Evolutionary conservation across 2,113 vertebrate genomes (phyloP).

Genomic region (Odontophorus gujanensis): DNA sequence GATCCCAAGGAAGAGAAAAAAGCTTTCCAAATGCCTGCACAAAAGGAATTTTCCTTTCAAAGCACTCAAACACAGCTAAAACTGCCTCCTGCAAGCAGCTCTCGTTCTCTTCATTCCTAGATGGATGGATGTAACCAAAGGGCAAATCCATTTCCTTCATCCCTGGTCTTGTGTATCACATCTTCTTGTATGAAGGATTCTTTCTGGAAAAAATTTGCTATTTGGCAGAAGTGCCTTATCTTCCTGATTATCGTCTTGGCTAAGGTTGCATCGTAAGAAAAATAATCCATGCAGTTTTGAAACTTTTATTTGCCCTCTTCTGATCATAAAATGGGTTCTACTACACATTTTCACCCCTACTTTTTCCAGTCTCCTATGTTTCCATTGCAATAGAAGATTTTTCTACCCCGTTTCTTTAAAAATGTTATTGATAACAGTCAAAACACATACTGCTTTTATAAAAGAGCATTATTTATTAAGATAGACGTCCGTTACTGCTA

Average conservation of each 20-base stretch:
- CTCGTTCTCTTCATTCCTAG: neutral
- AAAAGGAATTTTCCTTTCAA: neutral
- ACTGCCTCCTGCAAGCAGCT: neutral
- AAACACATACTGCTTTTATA: neutral
- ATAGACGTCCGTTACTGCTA: neutral
- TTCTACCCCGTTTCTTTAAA: neutral
- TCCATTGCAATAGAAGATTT: neutral
- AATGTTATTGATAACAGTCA: neutral
- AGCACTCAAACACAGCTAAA: neutral
- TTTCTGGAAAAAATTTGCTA: neutral
- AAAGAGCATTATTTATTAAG: slow-evolving; percentile 1
- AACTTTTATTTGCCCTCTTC: neutral
- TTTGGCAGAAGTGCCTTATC: neutral
- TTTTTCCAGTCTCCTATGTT: neutral
- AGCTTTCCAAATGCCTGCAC: neutral
- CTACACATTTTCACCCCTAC: neutral
- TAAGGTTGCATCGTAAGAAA: neutral
- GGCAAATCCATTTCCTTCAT: neutral
- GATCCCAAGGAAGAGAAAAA: neutral
- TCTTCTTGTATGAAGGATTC: neutral
- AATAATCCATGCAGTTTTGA: neutral
- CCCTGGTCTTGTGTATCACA: neutral
- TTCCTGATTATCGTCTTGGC: neutral
- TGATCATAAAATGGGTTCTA: neutral
- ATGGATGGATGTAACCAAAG: neutral